phyloP scores from a whole-genome alignment of 2,113 vertebrate genomes.

The Irena cyanogastra region DNA sequence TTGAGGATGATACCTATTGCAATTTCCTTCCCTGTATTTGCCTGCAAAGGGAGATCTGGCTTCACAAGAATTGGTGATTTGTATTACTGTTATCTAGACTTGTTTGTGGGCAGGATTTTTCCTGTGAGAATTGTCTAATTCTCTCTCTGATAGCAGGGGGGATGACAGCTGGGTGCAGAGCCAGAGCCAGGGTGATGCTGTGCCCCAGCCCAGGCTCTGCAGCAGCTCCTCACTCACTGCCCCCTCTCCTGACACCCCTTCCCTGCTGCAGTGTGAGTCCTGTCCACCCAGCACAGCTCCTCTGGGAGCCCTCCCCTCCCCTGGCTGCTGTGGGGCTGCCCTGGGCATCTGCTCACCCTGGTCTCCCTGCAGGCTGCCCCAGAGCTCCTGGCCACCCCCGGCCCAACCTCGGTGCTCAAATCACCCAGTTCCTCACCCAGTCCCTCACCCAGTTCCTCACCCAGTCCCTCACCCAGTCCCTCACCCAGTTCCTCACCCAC shows the following conservation, averaged over 20 bases:
- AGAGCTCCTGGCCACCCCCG: no score
- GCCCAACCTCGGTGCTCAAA: accelerated
- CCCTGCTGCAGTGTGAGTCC: accelerated
- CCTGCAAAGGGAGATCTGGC: not conserved
- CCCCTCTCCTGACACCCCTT: not conserved
- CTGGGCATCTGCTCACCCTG: not conserved
- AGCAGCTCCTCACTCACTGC: not conserved
- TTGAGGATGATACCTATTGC: not conserved
- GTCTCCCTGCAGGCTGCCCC: not conserved
- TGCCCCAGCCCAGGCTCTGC: not conserved
- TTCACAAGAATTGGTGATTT: not conserved
- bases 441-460: no score
- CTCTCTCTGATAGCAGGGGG: not conserved
- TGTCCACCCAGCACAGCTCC: not conserved
- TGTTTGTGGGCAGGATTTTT: not conserved
- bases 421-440: not conserved
- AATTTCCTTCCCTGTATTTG: not conserved
- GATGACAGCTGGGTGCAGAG: not conserved
- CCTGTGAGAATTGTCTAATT: not conserved
- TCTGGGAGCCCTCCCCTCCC: accelerated
- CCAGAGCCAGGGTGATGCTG: accelerated
- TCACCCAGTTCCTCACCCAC: not conserved
- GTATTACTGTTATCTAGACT: not conserved
- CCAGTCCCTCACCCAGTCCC: no score
- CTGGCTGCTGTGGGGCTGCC: not conserved